phyloP scores from a whole-genome alignment of 2,113 vertebrate species.

The Phalacrocorax carbo region DNA sequence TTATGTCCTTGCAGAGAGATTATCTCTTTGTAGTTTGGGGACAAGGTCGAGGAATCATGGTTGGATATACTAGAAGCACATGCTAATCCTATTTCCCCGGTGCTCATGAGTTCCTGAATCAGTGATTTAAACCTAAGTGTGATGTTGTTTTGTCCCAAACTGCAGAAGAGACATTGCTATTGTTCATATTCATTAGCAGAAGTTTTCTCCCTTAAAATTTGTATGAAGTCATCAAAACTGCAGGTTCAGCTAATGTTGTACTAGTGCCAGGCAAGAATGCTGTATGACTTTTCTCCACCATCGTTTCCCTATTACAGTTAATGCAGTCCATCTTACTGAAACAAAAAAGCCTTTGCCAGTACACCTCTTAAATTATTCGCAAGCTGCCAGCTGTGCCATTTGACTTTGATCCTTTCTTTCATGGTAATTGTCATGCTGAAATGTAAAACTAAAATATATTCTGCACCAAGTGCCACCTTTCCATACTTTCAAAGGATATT shows the following conservation, averaged over 20 bases:
- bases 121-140: not conserved
- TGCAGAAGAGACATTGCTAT: not conserved
- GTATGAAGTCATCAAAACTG: not conserved
- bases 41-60: not conserved
- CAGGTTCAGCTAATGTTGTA: not conserved
- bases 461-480: slow-evolving; percentile 21
- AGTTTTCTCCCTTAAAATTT: not conserved
- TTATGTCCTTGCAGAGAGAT: not conserved
- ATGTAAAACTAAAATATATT: slow-evolving; percentile 55
- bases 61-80: not conserved
- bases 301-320: slow-evolving; percentile 46
- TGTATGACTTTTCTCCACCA: slow-evolving; percentile 19
- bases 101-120: not conserved
- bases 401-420: slow-evolving; percentile 57
- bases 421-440: slow-evolving; percentile 52
- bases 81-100: not conserved
- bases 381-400: slow-evolving; percentile 54
- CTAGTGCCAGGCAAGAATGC: not conserved
- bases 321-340: slow-evolving; percentile 55
- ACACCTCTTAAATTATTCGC: slow-evolving; percentile 62
- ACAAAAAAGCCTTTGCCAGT: slow-evolving; percentile 37
- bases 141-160: not conserved
- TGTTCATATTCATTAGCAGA: not conserved
- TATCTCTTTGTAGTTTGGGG: not conserved
- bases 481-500: slow-evolving; percentile 9